A percentile compares a stretch with the other conserved stretches of the same genome.
phyloP scores from a whole-genome alignment of 2,888 invertebrate species.

The Polydesmus complanatus region DNA sequence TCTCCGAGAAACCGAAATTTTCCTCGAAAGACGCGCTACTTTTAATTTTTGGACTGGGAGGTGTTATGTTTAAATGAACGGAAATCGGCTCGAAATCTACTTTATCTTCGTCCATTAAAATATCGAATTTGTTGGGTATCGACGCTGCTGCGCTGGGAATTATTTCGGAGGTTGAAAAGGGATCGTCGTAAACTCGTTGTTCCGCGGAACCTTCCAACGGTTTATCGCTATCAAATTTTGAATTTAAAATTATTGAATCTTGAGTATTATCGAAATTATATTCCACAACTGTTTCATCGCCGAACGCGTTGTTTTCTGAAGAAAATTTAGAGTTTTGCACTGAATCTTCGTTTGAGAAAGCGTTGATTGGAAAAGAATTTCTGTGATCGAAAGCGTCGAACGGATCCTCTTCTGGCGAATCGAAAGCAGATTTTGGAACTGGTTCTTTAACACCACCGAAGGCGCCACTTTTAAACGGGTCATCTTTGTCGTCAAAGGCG shows the following conservation, averaged over 20 bases:
- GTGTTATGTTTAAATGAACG: conserved; percentile 21
- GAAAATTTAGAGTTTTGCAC: background rate
- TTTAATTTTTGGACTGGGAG: conserved; percentile 21
- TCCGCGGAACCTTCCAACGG: conserved; percentile 10
- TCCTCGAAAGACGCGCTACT: background rate
- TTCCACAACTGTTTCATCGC: background rate
- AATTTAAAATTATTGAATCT: no score
- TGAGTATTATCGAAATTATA: no score
- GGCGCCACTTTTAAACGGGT: background rate
- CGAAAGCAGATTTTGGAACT: background rate
- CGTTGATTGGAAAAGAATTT: no score
- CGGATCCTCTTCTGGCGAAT: conserved; percentile 15
- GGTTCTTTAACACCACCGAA: background rate
- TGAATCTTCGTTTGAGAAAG: no score
- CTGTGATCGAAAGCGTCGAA: no score
- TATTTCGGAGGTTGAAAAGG: background rate
- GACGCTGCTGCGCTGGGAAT: background rate
- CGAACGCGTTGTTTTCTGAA: background rate
- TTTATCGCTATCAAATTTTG: no score
- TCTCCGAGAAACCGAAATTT: background rate
- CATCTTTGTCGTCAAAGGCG: no score
- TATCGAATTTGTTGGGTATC: background rate
- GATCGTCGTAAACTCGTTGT: conserved; percentile 11
- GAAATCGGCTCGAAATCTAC: conserved; percentile 10
- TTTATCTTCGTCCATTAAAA: background rate